Evolutionary conservation across 2,113 vertebrate species (phyloP).

Genomic region (Phaethon lepturus): DNA sequence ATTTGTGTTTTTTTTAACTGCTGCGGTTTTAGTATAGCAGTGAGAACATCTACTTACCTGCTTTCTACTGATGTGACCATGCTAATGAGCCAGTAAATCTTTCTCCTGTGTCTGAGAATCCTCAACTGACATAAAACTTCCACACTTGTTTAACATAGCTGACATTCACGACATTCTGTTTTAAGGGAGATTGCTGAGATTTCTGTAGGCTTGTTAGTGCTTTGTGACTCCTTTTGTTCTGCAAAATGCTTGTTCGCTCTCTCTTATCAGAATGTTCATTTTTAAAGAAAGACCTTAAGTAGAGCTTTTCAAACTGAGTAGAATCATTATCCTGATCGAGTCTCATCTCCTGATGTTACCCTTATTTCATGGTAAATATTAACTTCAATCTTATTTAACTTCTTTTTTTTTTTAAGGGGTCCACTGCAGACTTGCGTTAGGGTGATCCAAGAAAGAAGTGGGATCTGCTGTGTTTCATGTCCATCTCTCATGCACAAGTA

Average conservation of each 20-base stretch:
- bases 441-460: not conserved
- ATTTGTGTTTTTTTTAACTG: not conserved
- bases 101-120: not conserved
- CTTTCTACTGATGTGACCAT: not conserved
- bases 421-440: not conserved
- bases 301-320: not conserved
- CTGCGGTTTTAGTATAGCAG: not conserved
- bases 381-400: not conserved
- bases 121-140: not conserved
- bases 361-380: not conserved
- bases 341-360: not conserved
- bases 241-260: not conserved
- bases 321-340: not conserved
- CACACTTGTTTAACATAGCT: not conserved
- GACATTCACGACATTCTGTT: not conserved
- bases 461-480: not conserved
- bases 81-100: not conserved
- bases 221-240: not conserved
- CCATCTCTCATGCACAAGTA: not conserved
- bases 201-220: not conserved
- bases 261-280: not conserved
- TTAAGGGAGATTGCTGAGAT: not conserved
- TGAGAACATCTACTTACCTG: not conserved
- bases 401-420: not conserved
- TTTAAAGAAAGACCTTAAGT: not conserved